These are phyloP conservation scores for Metopolophium dirhodum DNA, from an alignment of 1,140 invertebrate species.

Conservation along the genomic window DNA sequence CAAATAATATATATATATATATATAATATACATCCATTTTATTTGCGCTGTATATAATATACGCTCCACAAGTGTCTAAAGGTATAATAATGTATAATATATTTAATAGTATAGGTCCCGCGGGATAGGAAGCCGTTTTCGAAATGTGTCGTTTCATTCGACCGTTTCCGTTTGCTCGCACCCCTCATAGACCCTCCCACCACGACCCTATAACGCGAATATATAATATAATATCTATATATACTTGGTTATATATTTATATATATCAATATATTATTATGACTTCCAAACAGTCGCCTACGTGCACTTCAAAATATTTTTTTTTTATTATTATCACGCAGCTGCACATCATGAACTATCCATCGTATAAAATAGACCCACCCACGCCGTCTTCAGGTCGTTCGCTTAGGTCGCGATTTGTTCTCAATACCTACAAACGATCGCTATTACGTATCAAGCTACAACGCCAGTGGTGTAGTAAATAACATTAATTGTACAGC, in stretches of 20 bases:
- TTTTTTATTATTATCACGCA: not conserved
- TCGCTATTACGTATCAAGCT: too few relatives aligned
- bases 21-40: not conserved
- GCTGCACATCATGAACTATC: too few relatives aligned
- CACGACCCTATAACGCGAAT: not conserved
- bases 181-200: too few relatives aligned
- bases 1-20: not conserved
- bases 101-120: not conserved
- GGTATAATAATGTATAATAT: not conserved
- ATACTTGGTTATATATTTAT: not conserved
- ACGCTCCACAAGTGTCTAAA: not conserved
- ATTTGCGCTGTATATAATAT: not conserved
- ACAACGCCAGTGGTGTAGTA: too few relatives aligned
- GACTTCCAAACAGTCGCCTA: not conserved
- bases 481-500: too few relatives aligned
- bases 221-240: not conserved
- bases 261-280: not conserved
- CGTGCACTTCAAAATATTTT: not conserved
- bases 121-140: not conserved
- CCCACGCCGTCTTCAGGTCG: not conserved
- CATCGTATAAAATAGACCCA: not conserved
- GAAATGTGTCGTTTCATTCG: not conserved
- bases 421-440: too few relatives aligned
- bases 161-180: not conserved
- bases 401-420: not conserved